A percentile compares a stretch with the other conserved stretches of the same genome.
Conservation (phyloP, 2,797 vertebrate genomes). For the Gobio occitaniae region DNA sequence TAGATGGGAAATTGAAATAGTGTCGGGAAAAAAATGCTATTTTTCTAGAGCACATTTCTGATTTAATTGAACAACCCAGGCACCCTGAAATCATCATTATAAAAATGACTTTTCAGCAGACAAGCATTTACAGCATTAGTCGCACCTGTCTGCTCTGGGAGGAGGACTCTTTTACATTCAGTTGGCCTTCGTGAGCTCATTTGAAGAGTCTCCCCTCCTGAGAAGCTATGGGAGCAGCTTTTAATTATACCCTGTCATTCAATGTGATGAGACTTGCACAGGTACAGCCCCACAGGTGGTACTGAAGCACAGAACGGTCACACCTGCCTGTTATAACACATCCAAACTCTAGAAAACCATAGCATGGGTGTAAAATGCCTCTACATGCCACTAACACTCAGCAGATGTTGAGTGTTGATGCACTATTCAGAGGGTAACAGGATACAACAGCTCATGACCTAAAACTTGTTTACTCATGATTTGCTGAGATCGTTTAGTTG, state of each 20-base stretch:
- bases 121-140: slow-evolving; percentile 42
- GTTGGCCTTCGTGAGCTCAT: slow-evolving; percentile 34
- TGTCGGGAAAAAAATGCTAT: background rate
- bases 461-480: slow-evolving; percentile 10
- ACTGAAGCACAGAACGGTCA: slow-evolving; percentile 15
- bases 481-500: background rate
- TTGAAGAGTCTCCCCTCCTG: slow-evolving; percentile 40
- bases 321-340: slow-evolving; percentile 35
- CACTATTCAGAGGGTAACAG: background rate
- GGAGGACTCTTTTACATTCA: slow-evolving; percentile 34
- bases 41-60: background rate
- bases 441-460: background rate
- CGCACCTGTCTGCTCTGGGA: slow-evolving; percentile 36
- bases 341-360: slow-evolving; percentile 31
- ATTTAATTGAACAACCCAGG: background rate
- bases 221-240: slow-evolving; percentile 60
- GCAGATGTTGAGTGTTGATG: slow-evolving; percentile 10
- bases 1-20: background rate
- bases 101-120: slow-evolving; percentile 11
- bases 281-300: slow-evolving; percentile 58
- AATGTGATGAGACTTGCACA: slow-evolving; percentile 57
- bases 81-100: background rate
- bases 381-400: background rate
- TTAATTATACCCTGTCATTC: slow-evolving; percentile 70
- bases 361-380: slow-evolving; percentile 36